A percentile compares a stretch with the other conserved stretches of the same genome.
phyloP scores from a whole-genome alignment of 2,797 vertebrate species.

The Premnoplex brunnescens region DNA sequence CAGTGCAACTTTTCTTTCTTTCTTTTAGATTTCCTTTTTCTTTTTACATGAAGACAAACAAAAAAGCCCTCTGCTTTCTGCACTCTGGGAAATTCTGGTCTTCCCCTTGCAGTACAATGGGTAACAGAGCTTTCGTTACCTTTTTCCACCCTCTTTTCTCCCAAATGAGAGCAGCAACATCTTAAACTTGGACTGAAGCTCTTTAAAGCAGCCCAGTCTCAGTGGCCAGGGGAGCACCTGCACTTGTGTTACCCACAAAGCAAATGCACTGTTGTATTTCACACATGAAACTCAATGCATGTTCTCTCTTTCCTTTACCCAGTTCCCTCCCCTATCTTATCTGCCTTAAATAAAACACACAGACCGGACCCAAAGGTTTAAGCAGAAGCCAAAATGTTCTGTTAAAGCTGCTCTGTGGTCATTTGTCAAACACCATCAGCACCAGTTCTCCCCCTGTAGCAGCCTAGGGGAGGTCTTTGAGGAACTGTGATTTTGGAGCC shows the following conservation, averaged over 20 bases:
- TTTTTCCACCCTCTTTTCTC: not conserved
- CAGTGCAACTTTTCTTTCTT: not conserved
- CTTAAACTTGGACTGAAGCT: not conserved
- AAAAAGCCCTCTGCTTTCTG: not conserved
- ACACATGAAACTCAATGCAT: not conserved
- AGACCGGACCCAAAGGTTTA: not conserved
- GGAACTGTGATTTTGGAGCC: not conserved
- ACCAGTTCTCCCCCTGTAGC: accelerated
- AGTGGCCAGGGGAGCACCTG: not conserved
- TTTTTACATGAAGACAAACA: not conserved
- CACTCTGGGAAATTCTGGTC: not conserved
- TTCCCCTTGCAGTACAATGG: not conserved
- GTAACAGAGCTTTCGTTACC: not conserved
- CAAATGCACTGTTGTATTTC: not conserved
- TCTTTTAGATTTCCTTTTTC: not conserved
- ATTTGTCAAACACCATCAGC: not conserved
- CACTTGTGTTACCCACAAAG: not conserved
- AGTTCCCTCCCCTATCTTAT: not conserved
- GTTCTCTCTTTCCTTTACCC: not conserved
- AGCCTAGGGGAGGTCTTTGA: not conserved
- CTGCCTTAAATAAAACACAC: not conserved
- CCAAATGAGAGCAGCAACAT: not conserved
- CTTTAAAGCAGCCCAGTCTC: not conserved
- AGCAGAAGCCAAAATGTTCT: not conserved
- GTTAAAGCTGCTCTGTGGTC: not conserved